Evolutionary conservation across 2,113 vertebrate genomes (phyloP).

Genomic region (Enhydra lutris): DNA sequence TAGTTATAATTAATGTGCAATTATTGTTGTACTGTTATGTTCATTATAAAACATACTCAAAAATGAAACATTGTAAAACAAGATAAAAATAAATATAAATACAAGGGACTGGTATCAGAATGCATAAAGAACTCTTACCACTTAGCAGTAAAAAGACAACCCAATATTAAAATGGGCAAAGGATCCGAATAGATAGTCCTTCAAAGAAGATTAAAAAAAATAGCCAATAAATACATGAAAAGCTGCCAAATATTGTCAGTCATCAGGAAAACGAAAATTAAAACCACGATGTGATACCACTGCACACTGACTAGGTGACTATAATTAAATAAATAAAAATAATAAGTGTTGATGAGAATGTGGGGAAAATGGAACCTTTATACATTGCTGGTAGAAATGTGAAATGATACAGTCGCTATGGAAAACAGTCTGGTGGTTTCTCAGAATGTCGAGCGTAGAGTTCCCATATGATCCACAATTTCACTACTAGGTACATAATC

Average conservation of each 20-base stretch:
- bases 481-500: not conserved
- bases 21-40: not conserved
- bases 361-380: not conserved
- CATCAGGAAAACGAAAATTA: not conserved
- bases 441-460: not conserved
- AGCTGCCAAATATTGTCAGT: not conserved
- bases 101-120: not conserved
- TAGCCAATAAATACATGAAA: not conserved
- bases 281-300: not conserved
- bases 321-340: constrained; percentile 21
- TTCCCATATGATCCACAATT: not conserved
- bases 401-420: not conserved
- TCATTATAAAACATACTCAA: not conserved
- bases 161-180: not conserved
- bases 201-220: not conserved
- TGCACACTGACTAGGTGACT: not conserved
- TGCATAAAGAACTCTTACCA: not conserved
- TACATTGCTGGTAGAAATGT: not conserved
- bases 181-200: not conserved
- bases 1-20: not conserved
- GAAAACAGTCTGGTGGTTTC: not conserved
- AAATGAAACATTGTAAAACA: not conserved
- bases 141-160: not conserved
- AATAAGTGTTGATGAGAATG: not conserved
- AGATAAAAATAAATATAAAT: not conserved